Conservation (phyloP, 2,888 invertebrate species). For the Physocephala rufipes region DNA sequence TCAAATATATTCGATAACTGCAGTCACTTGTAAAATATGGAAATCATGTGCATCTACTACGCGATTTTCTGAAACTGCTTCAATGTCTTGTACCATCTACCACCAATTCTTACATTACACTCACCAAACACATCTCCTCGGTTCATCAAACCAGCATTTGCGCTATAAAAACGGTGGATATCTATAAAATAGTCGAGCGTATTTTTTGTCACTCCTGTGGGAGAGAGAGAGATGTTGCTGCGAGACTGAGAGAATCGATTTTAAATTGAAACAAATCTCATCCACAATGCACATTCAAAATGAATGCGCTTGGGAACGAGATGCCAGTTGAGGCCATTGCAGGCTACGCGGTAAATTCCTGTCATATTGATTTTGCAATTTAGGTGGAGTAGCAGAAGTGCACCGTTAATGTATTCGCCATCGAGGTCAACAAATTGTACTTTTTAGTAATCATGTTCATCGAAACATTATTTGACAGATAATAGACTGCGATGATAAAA, state of each 20-base stretch:
- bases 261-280: too few relatives aligned
- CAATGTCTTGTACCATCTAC: neutral
- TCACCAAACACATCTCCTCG: too few relatives aligned
- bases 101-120: too few relatives aligned
- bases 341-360: constrained; percentile 22
- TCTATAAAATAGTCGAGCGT: neutral
- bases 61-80: neutral
- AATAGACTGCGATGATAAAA: too few relatives aligned
- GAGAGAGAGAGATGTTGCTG: too few relatives aligned
- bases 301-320: neutral
- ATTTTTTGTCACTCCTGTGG: neutral
- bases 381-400: neutral
- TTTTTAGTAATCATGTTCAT: too few relatives aligned
- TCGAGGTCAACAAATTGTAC: too few relatives aligned
- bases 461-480: too few relatives aligned
- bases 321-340: constrained; percentile 12
- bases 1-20: constrained; percentile 23
- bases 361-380: constrained; percentile 22
- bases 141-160: too few relatives aligned
- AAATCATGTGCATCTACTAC: constrained; percentile 16
- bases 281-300: constrained; percentile 4
- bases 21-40: constrained; percentile 34
- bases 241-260: too few relatives aligned
- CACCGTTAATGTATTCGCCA: neutral
- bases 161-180: neutral